These are phyloP conservation scores for Zaprionus lachaisei DNA, from an alignment of 1,140 invertebrate species.

Conservation along the genomic window DNA sequence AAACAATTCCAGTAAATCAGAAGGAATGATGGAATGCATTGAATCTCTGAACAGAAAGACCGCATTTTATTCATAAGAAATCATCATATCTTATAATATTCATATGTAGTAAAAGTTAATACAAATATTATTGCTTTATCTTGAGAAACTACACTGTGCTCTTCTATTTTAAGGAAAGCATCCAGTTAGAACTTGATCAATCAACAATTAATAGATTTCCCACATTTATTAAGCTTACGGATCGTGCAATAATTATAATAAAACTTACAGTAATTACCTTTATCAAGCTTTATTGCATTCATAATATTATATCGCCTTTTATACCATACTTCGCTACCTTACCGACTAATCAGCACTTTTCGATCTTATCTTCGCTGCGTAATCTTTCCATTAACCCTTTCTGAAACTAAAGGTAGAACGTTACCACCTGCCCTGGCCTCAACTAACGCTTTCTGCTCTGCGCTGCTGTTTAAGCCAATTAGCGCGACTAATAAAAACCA, in stretches of 20 bases:
- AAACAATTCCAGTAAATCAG: slow-evolving; percentile 21
- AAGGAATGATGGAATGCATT: slow-evolving; percentile 33
- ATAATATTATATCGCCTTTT: neutral
- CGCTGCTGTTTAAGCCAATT: slow-evolving; percentile 56
- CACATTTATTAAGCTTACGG: neutral
- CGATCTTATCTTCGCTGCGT: neutral
- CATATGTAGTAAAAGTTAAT: neutral
- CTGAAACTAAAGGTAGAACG: neutral
- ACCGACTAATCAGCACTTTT: neutral
- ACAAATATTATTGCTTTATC: too few relatives aligned
- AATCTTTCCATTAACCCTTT: slow-evolving; percentile 9
- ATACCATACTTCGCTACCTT: neutral
- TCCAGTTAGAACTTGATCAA: neutral
- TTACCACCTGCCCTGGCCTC: slow-evolving; percentile 14
- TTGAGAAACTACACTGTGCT: too few relatives aligned
- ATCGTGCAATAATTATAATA: neutral
- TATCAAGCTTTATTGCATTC: slow-evolving; percentile 4
- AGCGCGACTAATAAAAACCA: slow-evolving; percentile 59
- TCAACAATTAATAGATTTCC: neutral
- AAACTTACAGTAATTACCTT: neutral
- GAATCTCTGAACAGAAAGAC: too few relatives aligned
- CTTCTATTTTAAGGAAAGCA: too few relatives aligned
- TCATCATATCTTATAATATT: neutral
- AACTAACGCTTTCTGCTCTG: neutral
- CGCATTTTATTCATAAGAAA: neutral